Evolutionary conservation across 2,888 invertebrate genomes (phyloP), one percentile per base, ranked within the genome.

Genomic region (Chirona hameri): DNA sequence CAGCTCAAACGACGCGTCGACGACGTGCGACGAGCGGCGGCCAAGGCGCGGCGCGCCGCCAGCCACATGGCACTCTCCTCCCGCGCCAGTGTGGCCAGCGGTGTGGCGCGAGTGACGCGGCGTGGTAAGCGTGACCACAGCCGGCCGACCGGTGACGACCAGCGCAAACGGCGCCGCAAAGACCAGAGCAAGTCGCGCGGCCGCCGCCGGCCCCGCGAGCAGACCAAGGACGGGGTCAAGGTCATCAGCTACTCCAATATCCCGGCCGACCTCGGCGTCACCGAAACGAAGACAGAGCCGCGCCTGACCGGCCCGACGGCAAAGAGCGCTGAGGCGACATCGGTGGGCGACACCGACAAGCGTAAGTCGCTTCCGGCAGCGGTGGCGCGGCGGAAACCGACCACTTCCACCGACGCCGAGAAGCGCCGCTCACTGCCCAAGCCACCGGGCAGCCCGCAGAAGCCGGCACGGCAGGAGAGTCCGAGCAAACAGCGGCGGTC

Each of bases 171-270:
- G 39, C 76, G 76, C 46, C 76, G 76, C 24, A 76, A 76, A 21
- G 76, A 76, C 10, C 39, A 29, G 18, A 29, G 39, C 76, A 76
- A 76, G 76, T 46, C 76, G 46, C 76, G 76, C 9, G 39, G 31
- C 18, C 76, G 14, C 24, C 76, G 76, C 21, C 39, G 76, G 24
- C 24, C 21, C 9, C 39, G 46, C 46, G 76, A 76, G 1, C 39
- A 39, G 46, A 31, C 39, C 24, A 76, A 76, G 76, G 76, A 76
- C 9, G 21, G 27, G 10, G 46, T 76, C 76, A 76, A 76, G 76
- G 76, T 76, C 21, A 76, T 76, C 76, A 76, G 76, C 76, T 76
- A 76, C 76, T 46, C 76, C 76, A 76, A 76, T 46, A 76, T 46
- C 24, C 76, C 21, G 24, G 76, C 76, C 10, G 76, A 76, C 5